Conservation (phyloP, 2,113 vertebrate genomes). For the Acanthochromis polyacanthus region DNA sequence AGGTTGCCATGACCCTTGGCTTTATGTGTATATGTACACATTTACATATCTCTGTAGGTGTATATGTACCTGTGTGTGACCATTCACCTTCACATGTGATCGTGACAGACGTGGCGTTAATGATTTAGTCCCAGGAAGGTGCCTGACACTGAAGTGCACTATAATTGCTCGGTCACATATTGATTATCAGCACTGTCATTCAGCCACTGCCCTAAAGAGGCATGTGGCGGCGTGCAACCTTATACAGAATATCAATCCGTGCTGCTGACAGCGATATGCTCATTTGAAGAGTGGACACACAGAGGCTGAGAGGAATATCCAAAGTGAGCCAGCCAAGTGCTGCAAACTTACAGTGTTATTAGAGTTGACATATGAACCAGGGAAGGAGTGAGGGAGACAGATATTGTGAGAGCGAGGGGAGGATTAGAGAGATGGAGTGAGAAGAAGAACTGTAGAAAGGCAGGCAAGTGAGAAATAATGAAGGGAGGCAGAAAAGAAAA, state of each 20-base stretch:
- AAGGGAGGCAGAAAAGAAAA: constrained; percentile 21
- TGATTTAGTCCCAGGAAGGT: constrained; percentile 50
- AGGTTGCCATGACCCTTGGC: constrained; percentile 56
- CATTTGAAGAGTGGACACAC: constrained; percentile 10
- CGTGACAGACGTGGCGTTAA: constrained; percentile 61
- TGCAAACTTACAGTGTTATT: constrained; percentile 58
- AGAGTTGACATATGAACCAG: constrained; percentile 52
- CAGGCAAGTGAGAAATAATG: constrained; percentile 51
- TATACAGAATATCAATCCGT: constrained; percentile 1
- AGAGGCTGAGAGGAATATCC: constrained; percentile 32
- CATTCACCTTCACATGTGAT: constrained; percentile 36
- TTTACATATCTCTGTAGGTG: not conserved
- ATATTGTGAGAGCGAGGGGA: constrained; percentile 35
- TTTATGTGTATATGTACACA: constrained; percentile 20
- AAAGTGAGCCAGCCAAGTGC: constrained; percentile 49
- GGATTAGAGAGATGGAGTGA: constrained; percentile 58
- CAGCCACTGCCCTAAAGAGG: not conserved
- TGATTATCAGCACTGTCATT: constrained; percentile 54
- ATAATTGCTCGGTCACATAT: constrained; percentile 55
- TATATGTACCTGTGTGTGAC: constrained; percentile 3
- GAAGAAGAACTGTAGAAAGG: constrained; percentile 47
- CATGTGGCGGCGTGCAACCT: not conserved
- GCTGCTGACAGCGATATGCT: constrained; percentile 23
- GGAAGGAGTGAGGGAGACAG: constrained; percentile 39
- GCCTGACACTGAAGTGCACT: constrained; percentile 36